These are phyloP conservation scores for Lycia hirtaria DNA, from an alignment of 2,888 invertebrate genomes.

Conservation along the genomic window DNA sequence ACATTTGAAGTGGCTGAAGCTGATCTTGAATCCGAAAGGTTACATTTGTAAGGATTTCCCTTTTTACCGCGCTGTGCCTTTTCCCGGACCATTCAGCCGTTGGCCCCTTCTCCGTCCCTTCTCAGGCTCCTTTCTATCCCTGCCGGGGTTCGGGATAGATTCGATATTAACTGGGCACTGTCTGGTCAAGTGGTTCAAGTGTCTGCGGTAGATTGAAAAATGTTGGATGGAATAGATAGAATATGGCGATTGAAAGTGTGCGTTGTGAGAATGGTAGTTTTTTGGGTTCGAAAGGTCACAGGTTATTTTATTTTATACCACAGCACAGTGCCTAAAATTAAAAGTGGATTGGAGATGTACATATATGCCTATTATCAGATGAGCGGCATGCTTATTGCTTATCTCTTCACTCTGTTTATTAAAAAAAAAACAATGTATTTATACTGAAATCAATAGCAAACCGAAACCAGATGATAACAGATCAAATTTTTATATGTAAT, in stretches of 20 bases:
- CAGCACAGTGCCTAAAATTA: too few relatives aligned
- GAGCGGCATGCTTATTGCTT: too few relatives aligned
- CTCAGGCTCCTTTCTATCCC: conserved; percentile 1
- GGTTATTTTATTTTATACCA: too few relatives aligned
- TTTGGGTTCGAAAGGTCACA: too few relatives aligned
- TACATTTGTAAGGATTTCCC: conserved; percentile 23
- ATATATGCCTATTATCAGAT: too few relatives aligned
- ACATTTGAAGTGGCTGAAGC: conserved; percentile 14
- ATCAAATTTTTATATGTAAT: too few relatives aligned
- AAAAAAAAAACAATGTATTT: too few relatives aligned
- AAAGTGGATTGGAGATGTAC: too few relatives aligned
- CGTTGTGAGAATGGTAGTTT: too few relatives aligned
- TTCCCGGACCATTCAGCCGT: conserved; percentile 12
- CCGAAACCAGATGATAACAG: too few relatives aligned
- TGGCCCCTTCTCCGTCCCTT: conserved; percentile 7
- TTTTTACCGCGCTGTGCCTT: conserved; percentile 22
- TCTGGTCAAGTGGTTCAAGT: conserved; percentile 28
- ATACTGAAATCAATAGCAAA: too few relatives aligned
- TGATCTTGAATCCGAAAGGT: conserved; percentile 20
- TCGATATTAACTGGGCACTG: conserved; percentile 19
- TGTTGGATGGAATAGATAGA: neutral
- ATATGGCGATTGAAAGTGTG: neutral
- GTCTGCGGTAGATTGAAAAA: conserved; percentile 15
- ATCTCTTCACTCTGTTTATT: too few relatives aligned
- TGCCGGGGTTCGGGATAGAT: neutral